Base-by-base conservation (phyloP, 2,888 invertebrate genomes). In the Mellilla xanthometata region DNA sequence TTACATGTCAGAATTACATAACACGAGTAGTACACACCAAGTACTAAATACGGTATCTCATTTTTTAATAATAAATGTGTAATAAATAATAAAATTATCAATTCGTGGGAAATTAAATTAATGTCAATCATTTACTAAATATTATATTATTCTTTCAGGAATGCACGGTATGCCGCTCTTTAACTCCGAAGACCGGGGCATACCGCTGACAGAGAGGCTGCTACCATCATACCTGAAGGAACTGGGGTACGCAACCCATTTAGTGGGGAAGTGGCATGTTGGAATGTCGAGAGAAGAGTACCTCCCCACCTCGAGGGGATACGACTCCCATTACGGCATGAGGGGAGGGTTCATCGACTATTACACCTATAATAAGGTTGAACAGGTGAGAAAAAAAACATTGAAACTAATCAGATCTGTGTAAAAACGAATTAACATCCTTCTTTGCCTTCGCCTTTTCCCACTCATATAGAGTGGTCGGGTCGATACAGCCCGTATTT, bases 201-300 rank as follows among this genome's bases (percentile, higher is more conserved):
- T 90, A 47, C 90, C 90, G 0, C 43, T 85, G 19, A 85, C 89
- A 12, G 92, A 92, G 68, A 90, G 91, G 3, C 69, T 92, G 1
- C 64, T 92, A n/a, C 92, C 92, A 0, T 85, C 93, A 61, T 93
- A 94, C 69, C 73, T 96, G 49, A 91, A 91, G 62, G 88, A 87
- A 22, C 66, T 91, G 45, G 96, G 95, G 0, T 98, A 97, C 79
- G 78, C 87, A 3, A 96, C 96, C 0, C 94, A 96, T 72, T 90
- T 96, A 15, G 92, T 98, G 6, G 98, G 98, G 12, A 98, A 98
- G 87, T 98, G 97, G 97, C 95, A 95, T 73, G 91, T 97, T 46
- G 97, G 97, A 1, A 95, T 94, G 87, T 94, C 93, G 52, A 89
- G 91, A 40, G 88, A 90, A 39, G 93, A 93, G 58, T 95, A 92